These are phyloP conservation scores for Myotis yumanensis DNA, from an alignment of 2,113 vertebrate species.

Conservation along the genomic window DNA sequence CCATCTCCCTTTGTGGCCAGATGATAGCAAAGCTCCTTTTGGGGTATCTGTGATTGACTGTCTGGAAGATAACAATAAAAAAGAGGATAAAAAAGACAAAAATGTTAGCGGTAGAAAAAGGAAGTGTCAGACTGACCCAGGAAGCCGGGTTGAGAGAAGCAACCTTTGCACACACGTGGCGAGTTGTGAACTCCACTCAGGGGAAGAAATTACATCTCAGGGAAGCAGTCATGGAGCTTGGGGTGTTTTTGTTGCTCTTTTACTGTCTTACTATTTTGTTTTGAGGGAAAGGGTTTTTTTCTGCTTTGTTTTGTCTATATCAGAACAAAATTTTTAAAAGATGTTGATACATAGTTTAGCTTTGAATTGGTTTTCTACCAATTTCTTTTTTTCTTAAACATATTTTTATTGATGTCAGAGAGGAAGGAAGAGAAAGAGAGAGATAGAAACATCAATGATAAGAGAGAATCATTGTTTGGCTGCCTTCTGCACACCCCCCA, in stretches of 20 bases:
- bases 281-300: not conserved
- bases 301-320: not conserved
- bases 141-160: not conserved
- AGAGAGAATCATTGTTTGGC: too few species aligned
- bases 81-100: not conserved
- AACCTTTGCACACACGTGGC: not conserved
- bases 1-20: not conserved
- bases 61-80: not conserved
- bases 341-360: not conserved
- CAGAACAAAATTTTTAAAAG: not conserved
- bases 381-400: not conserved
- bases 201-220: not conserved
- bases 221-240: not conserved
- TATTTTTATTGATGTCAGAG: too few species aligned
- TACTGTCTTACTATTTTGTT: not conserved
- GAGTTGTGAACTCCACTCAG: fast-evolving
- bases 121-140: not conserved
- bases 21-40: not conserved
- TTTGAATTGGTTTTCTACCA: not conserved
- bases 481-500: too few species aligned
- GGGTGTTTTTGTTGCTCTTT: not conserved
- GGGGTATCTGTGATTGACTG: not conserved
- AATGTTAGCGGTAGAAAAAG: not conserved
- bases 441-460: too few species aligned
- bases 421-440: too few species aligned